phyloP scores from a whole-genome alignment of 1,140 invertebrate species.

The Drosophila sucinea region DNA sequence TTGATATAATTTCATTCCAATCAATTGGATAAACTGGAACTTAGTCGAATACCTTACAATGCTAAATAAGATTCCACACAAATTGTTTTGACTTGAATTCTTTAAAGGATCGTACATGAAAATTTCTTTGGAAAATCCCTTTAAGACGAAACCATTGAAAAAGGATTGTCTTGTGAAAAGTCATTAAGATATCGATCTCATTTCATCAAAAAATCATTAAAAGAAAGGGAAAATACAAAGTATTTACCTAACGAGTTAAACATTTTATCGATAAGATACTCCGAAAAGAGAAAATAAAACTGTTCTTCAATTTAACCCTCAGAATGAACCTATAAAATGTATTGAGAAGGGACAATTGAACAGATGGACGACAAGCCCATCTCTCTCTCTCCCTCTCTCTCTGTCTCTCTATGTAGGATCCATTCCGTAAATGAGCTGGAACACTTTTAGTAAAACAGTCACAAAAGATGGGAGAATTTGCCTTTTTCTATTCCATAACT shows the following conservation, averaged over 20 bases:
- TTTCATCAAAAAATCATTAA: slow-evolving; percentile 9
- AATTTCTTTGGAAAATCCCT: background rate
- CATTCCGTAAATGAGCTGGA: slow-evolving; percentile 22
- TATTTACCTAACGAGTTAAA: slow-evolving; percentile 42
- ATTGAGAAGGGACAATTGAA: slow-evolving; percentile 63
- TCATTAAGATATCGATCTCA: slow-evolving; percentile 5
- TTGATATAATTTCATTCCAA: background rate
- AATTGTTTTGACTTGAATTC: no score
- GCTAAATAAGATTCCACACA: no score
- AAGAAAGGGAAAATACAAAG: slow-evolving; percentile 1
- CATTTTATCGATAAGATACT: slow-evolving; percentile 52
- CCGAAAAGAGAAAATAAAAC: slow-evolving; percentile 31
- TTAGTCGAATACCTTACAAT: no score
- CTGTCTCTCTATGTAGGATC: slow-evolving; percentile 26
- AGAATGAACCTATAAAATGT: slow-evolving; percentile 56
- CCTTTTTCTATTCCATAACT: slow-evolving; percentile 55
- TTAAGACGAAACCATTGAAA: background rate
- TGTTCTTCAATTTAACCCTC: slow-evolving; percentile 40
- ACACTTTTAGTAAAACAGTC: slow-evolving; percentile 8
- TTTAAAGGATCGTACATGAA: background rate
- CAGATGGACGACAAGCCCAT: slow-evolving; percentile 53
- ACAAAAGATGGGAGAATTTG: slow-evolving; percentile 13
- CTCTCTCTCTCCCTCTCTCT: slow-evolving; percentile 21
- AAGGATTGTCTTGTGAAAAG: slow-evolving; percentile 3
- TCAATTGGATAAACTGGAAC: no score